These are phyloP conservation scores for Danio rerio DNA, from an alignment of 2,113 vertebrate genomes.

Conservation along the genomic window DNA sequence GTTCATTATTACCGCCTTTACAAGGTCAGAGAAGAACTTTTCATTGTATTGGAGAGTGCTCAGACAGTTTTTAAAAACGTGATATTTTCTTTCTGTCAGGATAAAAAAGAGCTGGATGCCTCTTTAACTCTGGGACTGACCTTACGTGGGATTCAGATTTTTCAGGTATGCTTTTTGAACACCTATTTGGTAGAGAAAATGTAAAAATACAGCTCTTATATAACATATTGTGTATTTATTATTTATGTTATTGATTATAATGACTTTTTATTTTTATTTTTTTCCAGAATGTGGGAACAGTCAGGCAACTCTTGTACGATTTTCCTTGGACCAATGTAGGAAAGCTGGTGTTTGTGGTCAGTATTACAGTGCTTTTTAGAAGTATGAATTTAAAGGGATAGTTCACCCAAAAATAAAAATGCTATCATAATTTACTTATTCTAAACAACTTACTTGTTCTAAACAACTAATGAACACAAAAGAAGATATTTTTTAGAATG, in stretches of 20 bases:
- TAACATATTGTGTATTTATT: background rate
- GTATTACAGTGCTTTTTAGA: constrained; percentile 61
- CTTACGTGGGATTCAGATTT: constrained; percentile 97
- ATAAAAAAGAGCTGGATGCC: constrained; percentile 95
- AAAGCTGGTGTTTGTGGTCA: constrained; percentile 98
- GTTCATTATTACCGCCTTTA: constrained; percentile 97
- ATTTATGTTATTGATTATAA: too few relatives aligned
- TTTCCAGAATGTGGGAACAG: constrained; percentile 86
- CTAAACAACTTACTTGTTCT: too few relatives aligned
- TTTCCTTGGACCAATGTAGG: constrained; percentile 99
- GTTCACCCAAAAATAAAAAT: too few relatives aligned
- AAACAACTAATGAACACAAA: too few relatives aligned
- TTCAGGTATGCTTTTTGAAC: constrained; percentile 81
- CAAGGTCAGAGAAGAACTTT: constrained; percentile 80
- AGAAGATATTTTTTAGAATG: too few relatives aligned
- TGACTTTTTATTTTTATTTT: constrained; percentile 3
- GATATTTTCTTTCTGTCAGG: constrained; percentile 72
- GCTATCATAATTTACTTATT: too few relatives aligned
- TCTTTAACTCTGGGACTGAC: constrained; percentile 92
- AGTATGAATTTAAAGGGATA: too few relatives aligned
- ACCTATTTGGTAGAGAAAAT: background rate
- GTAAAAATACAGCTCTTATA: background rate
- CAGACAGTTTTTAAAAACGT: background rate
- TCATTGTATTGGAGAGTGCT: background rate
- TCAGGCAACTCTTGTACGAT: constrained; percentile 92